phyloP scores from a whole-genome alignment of 2,888 invertebrate genomes.

The Rotaria macrura region DNA sequence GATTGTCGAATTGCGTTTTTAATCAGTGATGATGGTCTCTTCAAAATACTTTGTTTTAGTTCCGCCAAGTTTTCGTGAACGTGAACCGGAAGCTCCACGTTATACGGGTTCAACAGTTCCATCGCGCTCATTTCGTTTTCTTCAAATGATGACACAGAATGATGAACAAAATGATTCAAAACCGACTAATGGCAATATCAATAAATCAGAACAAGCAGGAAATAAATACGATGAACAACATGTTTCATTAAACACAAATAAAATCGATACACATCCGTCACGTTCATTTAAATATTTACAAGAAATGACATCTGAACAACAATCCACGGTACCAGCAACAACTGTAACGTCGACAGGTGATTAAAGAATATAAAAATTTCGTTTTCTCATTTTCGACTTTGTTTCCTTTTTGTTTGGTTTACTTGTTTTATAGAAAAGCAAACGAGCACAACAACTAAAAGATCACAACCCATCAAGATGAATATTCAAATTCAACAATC shows the following conservation, averaged over 20 bases:
- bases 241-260: not conserved
- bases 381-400: not conserved
- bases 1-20: not conserved
- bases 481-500: not conserved
- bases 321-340: not conserved
- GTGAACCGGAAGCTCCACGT: conserved; percentile 26
- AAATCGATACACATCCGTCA: conserved; percentile 22
- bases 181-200: not conserved
- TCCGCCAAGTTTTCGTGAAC: conserved; percentile 31
- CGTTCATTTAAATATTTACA: conserved; percentile 32
- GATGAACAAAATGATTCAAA: not conserved
- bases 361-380: too few relatives aligned
- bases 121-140: conserved; percentile 29
- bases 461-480: not conserved
- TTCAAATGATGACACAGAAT: conserved; percentile 30
- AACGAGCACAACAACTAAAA: not conserved
- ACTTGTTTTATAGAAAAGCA: not conserved
- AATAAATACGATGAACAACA: conserved; percentile 19
- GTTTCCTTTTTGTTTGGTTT: not conserved
- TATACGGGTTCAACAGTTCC: conserved; percentile 30
- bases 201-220: not conserved
- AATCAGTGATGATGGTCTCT: not conserved
- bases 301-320: conserved; percentile 26
- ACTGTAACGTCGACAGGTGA: not conserved
- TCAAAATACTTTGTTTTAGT: not conserved